These are phyloP conservation scores for Anguilla japonica DNA, from an alignment of 2,113 vertebrate genomes.

Conservation along the genomic window DNA sequence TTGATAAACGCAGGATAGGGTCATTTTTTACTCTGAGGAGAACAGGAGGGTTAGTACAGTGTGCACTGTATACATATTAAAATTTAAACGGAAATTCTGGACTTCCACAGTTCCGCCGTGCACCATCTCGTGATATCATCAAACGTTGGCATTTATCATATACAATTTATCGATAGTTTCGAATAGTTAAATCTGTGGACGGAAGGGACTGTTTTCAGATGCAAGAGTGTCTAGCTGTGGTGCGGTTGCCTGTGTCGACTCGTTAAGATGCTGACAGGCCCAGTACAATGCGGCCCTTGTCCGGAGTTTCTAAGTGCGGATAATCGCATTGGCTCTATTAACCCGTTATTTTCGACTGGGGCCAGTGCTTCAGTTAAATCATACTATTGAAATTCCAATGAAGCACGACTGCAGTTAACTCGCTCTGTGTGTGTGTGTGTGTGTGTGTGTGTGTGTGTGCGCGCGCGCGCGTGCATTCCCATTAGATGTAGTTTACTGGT, in stretches of 20 bases:
- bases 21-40: no score
- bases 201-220: slow-evolving; percentile 1
- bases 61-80: no score
- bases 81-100: no score
- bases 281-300: slow-evolving; percentile 37
- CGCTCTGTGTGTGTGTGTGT: background rate
- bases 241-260: slow-evolving; percentile 3
- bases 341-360: slow-evolving; percentile 31
- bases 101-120: no score
- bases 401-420: background rate
- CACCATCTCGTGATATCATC: background rate
- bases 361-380: slow-evolving; percentile 15
- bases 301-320: slow-evolving; percentile 39
- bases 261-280: slow-evolving; percentile 44
- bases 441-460: background rate
- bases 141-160: background rate
- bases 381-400: slow-evolving; percentile 17
- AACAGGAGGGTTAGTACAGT: no score
- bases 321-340: slow-evolving; percentile 49
- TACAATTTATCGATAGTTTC: background rate
- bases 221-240: background rate
- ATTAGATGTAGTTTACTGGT: no score
- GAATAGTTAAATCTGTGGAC: background rate
- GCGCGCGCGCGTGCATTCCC: background rate
- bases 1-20: no score